Base-by-base conservation (phyloP, 2,797 vertebrate species). In the Poecilia wingei region DNA sequence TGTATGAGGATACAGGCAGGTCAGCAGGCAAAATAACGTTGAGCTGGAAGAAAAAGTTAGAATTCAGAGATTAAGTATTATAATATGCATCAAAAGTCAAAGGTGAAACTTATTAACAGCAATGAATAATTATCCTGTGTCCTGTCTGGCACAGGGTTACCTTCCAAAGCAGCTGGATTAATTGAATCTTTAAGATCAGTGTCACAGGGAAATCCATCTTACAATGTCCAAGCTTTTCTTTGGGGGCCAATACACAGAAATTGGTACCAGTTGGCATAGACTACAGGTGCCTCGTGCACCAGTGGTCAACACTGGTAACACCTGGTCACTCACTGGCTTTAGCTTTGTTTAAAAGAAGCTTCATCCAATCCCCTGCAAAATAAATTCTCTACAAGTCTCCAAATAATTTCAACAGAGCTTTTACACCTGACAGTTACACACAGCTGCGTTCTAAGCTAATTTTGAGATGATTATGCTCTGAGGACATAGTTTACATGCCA, bases 21-120 rank as follows among this genome's bases (percentile, higher is more conserved):
- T 81, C 84, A 78, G 86, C 6, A 39, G 80, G 70, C 75, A 36
- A 64, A 36, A 86, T 82, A 33, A 82, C 77, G 77, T 90, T 80
- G 80, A 73, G 61, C 53, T 31, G 18, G 61, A 77, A 70, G 75
- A 25, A 84, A 80, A 88, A 76, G 82, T 4, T 20, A 10, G 8
- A 57, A 57, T n/a, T 88, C 81, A 79, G n/a, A 70, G 75, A 83
- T 76, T 16, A 28, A 28, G 25, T 18, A 75, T 81, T 41, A n/a
- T 20, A 55, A 79, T n/a, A 79, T 74, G 36, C 28, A 64, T 49
- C n/a, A 28, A 77, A 16, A 5, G 39, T 41, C 36, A 70, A 51
- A 28, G 9, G 25, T 51, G 14, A 55, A 55, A 33, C 14, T 43
- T 39, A 22, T 18, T 18, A 74, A 41, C 20, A 22, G 20, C 22